phyloP scores from a whole-genome alignment of 2,888 invertebrate species.

The Lingula anatina region DNA sequence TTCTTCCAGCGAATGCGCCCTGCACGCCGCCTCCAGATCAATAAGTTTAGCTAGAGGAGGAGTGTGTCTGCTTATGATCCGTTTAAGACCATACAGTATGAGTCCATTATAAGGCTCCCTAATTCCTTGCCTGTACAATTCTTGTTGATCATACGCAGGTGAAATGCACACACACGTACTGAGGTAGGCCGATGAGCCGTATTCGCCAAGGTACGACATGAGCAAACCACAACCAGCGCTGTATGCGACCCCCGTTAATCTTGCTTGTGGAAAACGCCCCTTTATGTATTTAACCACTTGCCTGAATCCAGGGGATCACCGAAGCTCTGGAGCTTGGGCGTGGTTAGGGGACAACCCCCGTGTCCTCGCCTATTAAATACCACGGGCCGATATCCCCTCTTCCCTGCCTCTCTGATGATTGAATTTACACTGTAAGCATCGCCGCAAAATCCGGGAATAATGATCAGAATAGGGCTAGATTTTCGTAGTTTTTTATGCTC shows the following conservation, averaged over 20 bases:
- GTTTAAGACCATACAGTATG: slow-evolving; percentile 15
- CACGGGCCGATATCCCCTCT: slow-evolving; percentile 29
- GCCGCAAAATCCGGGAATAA: slow-evolving; percentile 33
- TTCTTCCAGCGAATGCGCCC: slow-evolving; percentile 24
- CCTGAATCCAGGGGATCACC: slow-evolving; percentile 39
- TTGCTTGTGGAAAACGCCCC: slow-evolving; percentile 21
- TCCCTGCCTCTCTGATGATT: slow-evolving; percentile 22
- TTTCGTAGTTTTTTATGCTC: slow-evolving; percentile 13
- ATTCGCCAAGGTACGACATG: slow-evolving; percentile 43
- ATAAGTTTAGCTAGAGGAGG: slow-evolving; percentile 22
- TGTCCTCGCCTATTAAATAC: slow-evolving; percentile 41
- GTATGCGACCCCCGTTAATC: slow-evolving; percentile 28
- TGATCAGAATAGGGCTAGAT: slow-evolving; percentile 23
- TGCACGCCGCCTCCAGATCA: slow-evolving; percentile 23
- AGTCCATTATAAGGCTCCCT: neutral
- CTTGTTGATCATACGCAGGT: slow-evolving; percentile 29
- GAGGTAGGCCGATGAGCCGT: slow-evolving; percentile 33
- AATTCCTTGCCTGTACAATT: slow-evolving; percentile 3
- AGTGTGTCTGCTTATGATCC: slow-evolving; percentile 23
- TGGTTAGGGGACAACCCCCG: slow-evolving; percentile 29
- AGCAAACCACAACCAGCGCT: slow-evolving; percentile 35
- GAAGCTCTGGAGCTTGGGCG: slow-evolving; percentile 31
- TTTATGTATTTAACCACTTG: slow-evolving; percentile 34
- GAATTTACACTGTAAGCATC: slow-evolving; percentile 20
- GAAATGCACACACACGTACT: slow-evolving; percentile 34